phyloP scores from a whole-genome alignment of 2,888 invertebrate species.

The Tetragnatha montana region DNA sequence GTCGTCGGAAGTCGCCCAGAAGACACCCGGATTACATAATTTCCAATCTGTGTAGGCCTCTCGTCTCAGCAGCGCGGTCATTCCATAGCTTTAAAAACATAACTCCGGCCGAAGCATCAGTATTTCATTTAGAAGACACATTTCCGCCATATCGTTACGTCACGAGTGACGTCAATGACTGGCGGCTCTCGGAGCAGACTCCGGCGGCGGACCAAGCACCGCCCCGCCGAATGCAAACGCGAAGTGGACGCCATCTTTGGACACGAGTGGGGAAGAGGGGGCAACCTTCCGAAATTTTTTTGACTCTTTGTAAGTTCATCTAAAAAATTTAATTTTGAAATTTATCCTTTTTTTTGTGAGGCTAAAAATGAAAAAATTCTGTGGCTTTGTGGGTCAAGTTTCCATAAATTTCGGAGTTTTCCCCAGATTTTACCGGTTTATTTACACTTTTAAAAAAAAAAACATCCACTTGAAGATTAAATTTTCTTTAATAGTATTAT shows the following conservation, averaged over 20 bases:
- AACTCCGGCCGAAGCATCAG: slow-evolving; percentile 60
- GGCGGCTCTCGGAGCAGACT: slow-evolving; percentile 69
- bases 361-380: too few species aligned
- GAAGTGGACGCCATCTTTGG: not conserved
- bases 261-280: not conserved
- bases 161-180: slow-evolving; percentile 70
- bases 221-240: not conserved
- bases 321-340: too few species aligned
- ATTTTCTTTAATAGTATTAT: too few species aligned
- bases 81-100: slow-evolving; percentile 64
- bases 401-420: too few species aligned
- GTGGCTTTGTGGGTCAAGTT: too few species aligned
- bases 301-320: not conserved
- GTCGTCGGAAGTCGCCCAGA: slow-evolving; percentile 60
- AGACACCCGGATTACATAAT: slow-evolving; percentile 70
- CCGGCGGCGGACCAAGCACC: slow-evolving; percentile 52
- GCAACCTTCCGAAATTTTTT: not conserved
- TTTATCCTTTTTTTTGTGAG: too few species aligned
- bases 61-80: slow-evolving; percentile 51
- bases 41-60: slow-evolving; percentile 39
- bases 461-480: too few species aligned
- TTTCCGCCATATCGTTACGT: slow-evolving; percentile 71
- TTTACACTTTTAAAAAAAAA: too few species aligned
- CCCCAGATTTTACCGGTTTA: too few species aligned
- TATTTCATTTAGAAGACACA: slow-evolving; percentile 67